Percentiles rank a stretch among this genome's conserved stretches.
Evolutionary conservation across 1,140 invertebrate species (phyloP).

Genomic region (Hesperophylax magnus): DNA sequence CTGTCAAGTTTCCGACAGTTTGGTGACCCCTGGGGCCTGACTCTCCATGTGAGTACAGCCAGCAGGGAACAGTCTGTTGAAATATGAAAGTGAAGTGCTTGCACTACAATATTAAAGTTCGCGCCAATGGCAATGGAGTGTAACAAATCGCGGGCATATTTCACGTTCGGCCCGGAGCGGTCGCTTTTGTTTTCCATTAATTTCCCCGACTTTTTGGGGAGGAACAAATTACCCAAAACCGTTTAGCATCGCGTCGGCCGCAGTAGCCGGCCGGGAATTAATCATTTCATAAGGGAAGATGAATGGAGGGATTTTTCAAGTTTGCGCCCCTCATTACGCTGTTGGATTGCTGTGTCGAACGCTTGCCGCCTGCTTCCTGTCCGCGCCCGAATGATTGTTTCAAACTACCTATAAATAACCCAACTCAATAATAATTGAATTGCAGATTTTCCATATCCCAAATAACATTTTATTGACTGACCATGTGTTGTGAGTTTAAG

Average conservation of each 20-base stretch:
- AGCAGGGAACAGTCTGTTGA: neutral
- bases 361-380: neutral
- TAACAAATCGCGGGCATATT: conserved; percentile 22
- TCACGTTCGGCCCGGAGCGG: conserved; percentile 13
- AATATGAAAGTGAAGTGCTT: conserved; percentile 17
- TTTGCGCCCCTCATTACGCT: conserved; percentile 14
- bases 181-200: conserved; percentile 28
- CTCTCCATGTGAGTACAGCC: too few species aligned
- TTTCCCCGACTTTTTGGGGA: conserved; percentile 24
- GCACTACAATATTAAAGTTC: neutral
- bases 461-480: too few species aligned
- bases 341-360: conserved; percentile 7
- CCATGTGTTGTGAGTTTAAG: too few species aligned
- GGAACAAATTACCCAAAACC: conserved; percentile 22
- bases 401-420: neutral
- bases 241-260: conserved; percentile 28
- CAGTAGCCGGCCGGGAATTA: conserved; percentile 7
- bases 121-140: neutral
- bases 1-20: too few species aligned
- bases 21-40: too few species aligned
- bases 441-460: too few species aligned
- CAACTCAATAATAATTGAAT: too few species aligned
- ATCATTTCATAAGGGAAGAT: conserved; percentile 14
- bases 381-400: neutral
- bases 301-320: conserved; percentile 17